Base-by-base conservation (phyloP, 2,888 invertebrate species). In the Pollenia amentaria region DNA sequence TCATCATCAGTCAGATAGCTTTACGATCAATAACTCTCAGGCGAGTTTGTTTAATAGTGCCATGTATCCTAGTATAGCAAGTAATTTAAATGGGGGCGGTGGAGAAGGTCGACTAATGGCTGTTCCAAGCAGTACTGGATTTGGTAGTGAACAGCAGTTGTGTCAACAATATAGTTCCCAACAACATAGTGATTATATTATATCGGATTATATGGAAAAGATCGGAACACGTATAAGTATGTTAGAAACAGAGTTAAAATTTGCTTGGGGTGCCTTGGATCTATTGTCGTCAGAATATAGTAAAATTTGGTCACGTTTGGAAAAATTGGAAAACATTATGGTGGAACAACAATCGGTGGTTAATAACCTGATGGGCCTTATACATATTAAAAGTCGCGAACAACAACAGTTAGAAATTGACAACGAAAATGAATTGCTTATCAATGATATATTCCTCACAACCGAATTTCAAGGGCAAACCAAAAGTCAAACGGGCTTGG, bases 301-400 rank as follows among this genome's bases (percentile, higher is more conserved):
- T 75, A 97, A 97, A 92, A 98, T 98, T 97, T 98, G 98, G 98
- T 97, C 97, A 91, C 95, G 98, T 62, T 94, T 98, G 85, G 98
- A 98, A 91, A 97, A 98, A 92, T 94, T 98, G 42, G 98, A 98
- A 92, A 95, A 97, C 29, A 95, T 98, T 85, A 95, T 98, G 3
- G 96, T 96, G 92, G 98, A 98, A 91, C 98, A 98, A 93, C 98
- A 98, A 92, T 96, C 97, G 89, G 97, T 98, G 60, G 97, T 98
- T 90, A 96, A 97, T 73, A 98, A 98, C 91, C 94, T 98, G 90
- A 95, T 98, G 91, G 92, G 90, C 9, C 81, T 93, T 0, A 91
- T 92, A 40, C 89, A 89, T 2, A 89, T 89, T 3, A 92, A 73
- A 4, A 84, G 51, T 4, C 57, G 51, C 9, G 60, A 89, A 2